These are phyloP conservation scores for Phenganax stokvisi DNA, from an alignment of 92 coral and sea anemone species.

Conservation along the genomic window DNA sequence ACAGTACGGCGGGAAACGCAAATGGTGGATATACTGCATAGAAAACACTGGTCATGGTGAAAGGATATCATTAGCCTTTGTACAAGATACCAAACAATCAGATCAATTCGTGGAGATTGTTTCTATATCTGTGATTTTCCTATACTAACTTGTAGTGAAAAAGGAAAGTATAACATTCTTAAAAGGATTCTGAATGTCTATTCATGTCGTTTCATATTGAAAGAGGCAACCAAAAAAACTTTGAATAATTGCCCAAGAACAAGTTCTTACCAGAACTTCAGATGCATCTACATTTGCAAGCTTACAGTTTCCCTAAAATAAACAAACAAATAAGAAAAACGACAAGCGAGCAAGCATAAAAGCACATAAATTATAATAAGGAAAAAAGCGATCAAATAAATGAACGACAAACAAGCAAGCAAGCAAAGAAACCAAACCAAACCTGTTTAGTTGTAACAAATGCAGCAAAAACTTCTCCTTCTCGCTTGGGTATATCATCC, in stretches of 20 bases:
- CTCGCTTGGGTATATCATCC: conserved; percentile 63
- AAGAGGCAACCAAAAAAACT: too few species aligned
- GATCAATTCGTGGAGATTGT: too few species aligned
- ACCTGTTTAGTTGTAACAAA: conserved; percentile 83
- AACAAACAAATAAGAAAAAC: background rate
- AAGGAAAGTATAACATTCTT: too few species aligned
- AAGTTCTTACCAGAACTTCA: conserved; percentile 61
- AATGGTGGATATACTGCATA: background rate
- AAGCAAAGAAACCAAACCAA: too few species aligned
- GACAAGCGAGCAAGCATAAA: background rate
- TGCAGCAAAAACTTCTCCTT: conserved; percentile 82
- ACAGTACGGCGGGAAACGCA: too few species aligned
- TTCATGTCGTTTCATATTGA: too few species aligned
- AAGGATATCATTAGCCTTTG: too few species aligned
- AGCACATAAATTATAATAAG: background rate
- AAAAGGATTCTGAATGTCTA: too few species aligned
- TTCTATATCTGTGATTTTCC: too few species aligned
- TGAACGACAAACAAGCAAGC: background rate
- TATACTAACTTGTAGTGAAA: too few species aligned
- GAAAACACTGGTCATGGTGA: background rate
- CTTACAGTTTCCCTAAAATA: conserved; percentile 74
- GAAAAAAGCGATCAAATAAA: background rate
- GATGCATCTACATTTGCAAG: conserved; percentile 59
- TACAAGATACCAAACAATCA: too few species aligned
- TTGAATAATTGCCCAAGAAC: background rate